These are phyloP conservation scores for Linnaemya vulpina DNA, from an alignment of 2,888 invertebrate species.

Conservation along the genomic window DNA sequence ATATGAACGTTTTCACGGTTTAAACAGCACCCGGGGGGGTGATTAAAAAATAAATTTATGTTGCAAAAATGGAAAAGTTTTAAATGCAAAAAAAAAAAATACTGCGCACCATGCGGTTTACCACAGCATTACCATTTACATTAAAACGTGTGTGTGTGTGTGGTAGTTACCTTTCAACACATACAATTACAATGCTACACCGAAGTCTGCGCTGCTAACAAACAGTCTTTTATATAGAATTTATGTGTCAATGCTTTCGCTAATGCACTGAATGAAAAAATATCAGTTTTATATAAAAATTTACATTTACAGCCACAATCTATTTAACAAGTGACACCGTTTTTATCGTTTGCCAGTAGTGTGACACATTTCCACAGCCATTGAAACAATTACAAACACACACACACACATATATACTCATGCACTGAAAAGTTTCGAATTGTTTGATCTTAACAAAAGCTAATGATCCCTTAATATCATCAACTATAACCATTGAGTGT, in stretches of 20 bases:
- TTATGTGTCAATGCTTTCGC: not conserved
- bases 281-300: conserved; percentile 3
- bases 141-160: conserved; percentile 29
- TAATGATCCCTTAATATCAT: not conserved
- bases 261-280: not conserved
- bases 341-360: conserved; percentile 22
- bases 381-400: not conserved
- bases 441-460: not conserved
- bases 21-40: conserved; percentile 79
- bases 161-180: conserved; percentile 46
- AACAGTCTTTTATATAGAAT: conserved; percentile 2
- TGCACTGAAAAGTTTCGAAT: not conserved
- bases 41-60: conserved; percentile 82
- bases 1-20: conserved; percentile 76
- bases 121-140: conserved; percentile 63
- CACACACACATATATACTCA: not conserved
- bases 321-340: conserved; percentile 24
- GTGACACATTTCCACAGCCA: not conserved
- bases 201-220: not conserved
- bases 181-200: conserved; percentile 20
- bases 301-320: not conserved
- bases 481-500: not conserved
- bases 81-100: conserved; percentile 29
- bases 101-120: conserved; percentile 54
- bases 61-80: conserved; percentile 13